A percentile compares a stretch with the other conserved stretches of the same genome.
Evolutionary conservation across 2,797 vertebrate genomes (phyloP).

Genomic region (Alectoris magna): DNA sequence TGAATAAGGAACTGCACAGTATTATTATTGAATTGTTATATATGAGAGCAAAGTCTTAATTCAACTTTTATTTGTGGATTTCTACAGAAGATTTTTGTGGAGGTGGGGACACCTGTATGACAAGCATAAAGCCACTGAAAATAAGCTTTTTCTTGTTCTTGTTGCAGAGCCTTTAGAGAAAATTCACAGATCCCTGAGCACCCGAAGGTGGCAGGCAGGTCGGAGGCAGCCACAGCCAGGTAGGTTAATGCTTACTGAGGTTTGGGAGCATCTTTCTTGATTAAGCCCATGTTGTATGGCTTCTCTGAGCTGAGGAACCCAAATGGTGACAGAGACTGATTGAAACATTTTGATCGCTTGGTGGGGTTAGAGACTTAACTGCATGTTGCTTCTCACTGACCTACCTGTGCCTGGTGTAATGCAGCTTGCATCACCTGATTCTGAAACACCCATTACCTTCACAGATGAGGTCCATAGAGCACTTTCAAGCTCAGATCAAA

Average conservation of each 20-base stretch:
- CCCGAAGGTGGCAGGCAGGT: neutral
- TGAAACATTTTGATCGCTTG: neutral
- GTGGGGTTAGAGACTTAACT: neutral
- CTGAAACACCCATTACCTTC: neutral
- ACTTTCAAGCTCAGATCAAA: slow-evolving; percentile 2
- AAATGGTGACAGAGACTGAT: neutral
- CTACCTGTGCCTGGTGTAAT: neutral
- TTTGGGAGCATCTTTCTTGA: neutral
- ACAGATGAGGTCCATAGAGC: slow-evolving; percentile 19
- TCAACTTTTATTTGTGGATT: neutral
- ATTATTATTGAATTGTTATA: neutral
- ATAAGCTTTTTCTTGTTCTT: neutral
- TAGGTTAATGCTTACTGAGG: neutral
- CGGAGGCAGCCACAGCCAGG: neutral
- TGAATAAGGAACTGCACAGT: neutral
- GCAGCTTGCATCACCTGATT: neutral
- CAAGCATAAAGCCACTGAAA: neutral
- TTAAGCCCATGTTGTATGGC: neutral
- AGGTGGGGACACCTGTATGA: neutral
- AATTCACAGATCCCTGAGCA: neutral
- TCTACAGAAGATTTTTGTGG: neutral
- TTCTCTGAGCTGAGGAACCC: neutral
- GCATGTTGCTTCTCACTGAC: neutral
- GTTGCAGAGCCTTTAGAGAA: neutral
- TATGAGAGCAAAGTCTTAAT: neutral